Base-by-base conservation (phyloP, 2,888 invertebrate genomes). In the Altica lythri region DNA sequence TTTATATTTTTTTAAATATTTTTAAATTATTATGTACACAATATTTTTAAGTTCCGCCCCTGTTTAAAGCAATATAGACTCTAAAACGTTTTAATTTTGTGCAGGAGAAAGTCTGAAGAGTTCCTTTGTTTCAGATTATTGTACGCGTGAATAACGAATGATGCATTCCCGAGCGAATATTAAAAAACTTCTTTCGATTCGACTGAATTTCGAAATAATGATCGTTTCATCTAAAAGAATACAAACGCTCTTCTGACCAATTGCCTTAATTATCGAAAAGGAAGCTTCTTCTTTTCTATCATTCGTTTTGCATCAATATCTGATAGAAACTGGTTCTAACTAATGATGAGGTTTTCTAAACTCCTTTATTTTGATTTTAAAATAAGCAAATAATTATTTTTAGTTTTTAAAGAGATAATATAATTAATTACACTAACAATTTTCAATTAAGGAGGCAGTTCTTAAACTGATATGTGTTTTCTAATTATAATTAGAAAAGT, bases 191-290 rank as follows among this genome's bases (percentile, higher is more conserved):
- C 42, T 48, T 55, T 42, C 60, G 53, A 61, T 55, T n/a, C 37
- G 30, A 45, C 43, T 18, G 51, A 53, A 49, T 40, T 30, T 45
- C 42, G 53, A 59, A 57, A 59, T 61, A 61, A 61, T 61, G 61
- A 61, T 61, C 61, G 51, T 60, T 42, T 45, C 45, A 38, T 22
- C 54, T 45, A 47, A 53, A 53, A 53, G 50, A 52, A 43, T 38
- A 25, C 43, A 55, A 61, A 60, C 61, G 63, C 54, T 60, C 51
- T 42, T 58, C 58, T 63, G 65, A 64, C 64, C 65, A 59, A 65
- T 65, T 65, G 62, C 61, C 61, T 60, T 60, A 61, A 65, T 65
- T 64, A 63, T 47, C 19, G 52, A 55, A 60, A 42, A 48, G 48
- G 43, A 60, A 50, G 32, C 51, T 51, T 53, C 57, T 53, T 42